phyloP scores from a whole-genome alignment of 2,113 vertebrate species.

The Lycaon pictus region DNA sequence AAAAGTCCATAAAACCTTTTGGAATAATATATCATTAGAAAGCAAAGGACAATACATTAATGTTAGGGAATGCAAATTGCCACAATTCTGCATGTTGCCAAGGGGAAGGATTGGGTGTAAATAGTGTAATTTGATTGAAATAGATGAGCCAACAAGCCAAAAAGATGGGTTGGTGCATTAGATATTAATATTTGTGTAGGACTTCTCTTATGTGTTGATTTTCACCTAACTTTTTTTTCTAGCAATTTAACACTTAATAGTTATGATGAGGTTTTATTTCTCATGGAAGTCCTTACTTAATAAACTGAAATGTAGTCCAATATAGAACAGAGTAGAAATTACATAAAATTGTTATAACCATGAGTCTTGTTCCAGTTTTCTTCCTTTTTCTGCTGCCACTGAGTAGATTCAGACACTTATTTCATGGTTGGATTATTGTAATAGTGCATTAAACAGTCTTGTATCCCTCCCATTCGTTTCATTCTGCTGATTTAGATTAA shows the following conservation, averaged over 20 bases:
- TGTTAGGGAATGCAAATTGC: conserved; percentile 20
- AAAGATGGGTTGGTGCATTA: neutral
- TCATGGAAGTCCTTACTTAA: neutral
- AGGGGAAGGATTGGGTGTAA: conserved; percentile 7
- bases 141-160: neutral
- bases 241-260: neutral
- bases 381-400: neutral
- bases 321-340: neutral
- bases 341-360: neutral
- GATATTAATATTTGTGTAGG: neutral
- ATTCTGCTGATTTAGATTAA: neutral
- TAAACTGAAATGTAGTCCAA: neutral
- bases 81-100: neutral
- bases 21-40: conserved; percentile 59
- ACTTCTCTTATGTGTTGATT: conserved; percentile 19
- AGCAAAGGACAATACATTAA: conserved; percentile 21
- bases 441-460: neutral
- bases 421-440: neutral
- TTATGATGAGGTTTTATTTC: neutral
- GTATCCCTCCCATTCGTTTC: neutral
- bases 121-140: conserved; percentile 26
- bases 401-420: neutral
- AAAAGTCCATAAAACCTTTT: conserved; percentile 42
- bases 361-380: neutral
- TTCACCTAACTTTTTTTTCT: neutral